A percentile compares a stretch with the other conserved stretches of the same genome.
Evolutionary conservation across 2,888 invertebrate species (phyloP).

Genomic region (Mythimna ferrago): DNA sequence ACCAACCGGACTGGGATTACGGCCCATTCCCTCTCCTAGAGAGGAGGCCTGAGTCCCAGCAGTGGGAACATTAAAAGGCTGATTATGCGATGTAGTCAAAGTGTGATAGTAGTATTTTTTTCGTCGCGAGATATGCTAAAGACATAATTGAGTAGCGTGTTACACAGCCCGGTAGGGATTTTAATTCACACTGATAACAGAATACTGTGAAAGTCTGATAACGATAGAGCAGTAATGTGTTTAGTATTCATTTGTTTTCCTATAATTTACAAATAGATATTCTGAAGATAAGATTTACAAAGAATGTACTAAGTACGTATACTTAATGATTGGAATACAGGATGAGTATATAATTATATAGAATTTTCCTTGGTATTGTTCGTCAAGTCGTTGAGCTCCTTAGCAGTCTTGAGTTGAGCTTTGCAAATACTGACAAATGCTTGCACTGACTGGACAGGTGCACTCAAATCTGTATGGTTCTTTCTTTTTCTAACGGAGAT

Average conservation of each 20-base stretch:
- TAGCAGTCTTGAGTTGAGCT: too few species aligned
- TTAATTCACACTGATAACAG: constrained; percentile 22
- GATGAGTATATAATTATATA: too few species aligned
- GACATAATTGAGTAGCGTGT: background rate
- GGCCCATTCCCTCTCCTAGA: too few species aligned
- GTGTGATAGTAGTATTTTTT: background rate
- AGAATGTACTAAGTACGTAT: constrained; percentile 13
- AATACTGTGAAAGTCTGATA: constrained; percentile 27
- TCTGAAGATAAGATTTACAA: constrained; percentile 36
- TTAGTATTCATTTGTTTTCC: constrained; percentile 40
- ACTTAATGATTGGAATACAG: constrained; percentile 8
- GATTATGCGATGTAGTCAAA: background rate
- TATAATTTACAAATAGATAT: constrained; percentile 31
- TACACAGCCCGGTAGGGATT: background rate
- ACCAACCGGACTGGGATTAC: too few species aligned
- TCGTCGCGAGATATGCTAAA: background rate
- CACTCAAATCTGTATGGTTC: too few species aligned
- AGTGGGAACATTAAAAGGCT: too few species aligned
- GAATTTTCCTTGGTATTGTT: too few species aligned
- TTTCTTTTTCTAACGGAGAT: too few species aligned
- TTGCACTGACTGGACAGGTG: too few species aligned
- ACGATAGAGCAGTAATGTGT: background rate
- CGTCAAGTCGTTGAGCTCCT: too few species aligned
- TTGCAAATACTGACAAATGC: too few species aligned
- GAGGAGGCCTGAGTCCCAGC: too few species aligned